Evolutionary conservation across 2,113 vertebrate species (phyloP).

Genomic region (Scalopus aquaticus): DNA sequence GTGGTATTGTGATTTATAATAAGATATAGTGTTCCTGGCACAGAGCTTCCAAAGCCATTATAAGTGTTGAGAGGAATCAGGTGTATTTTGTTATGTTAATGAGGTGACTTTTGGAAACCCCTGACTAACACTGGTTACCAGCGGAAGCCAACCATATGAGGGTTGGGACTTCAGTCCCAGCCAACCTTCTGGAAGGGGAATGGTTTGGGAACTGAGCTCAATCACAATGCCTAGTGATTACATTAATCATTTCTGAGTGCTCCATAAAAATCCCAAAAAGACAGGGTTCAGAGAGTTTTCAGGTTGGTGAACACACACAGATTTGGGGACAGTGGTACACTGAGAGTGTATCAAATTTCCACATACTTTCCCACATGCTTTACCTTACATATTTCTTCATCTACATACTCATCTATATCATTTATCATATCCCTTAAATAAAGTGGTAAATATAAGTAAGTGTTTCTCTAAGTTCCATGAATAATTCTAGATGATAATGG

Average conservation of each 20-base stretch:
- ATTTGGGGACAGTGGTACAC: not conserved
- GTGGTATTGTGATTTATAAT: not conserved
- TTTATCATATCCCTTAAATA: not conserved
- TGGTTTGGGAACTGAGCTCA: not conserved
- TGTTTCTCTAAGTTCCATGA: not conserved
- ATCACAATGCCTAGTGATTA: not conserved
- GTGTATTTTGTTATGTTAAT: constrained; percentile 1
- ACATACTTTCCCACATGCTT: not conserved
- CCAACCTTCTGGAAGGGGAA: not conserved
- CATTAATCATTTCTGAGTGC: not conserved
- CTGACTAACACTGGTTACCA: not conserved
- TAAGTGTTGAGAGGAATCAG: not conserved
- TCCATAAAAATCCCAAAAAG: not conserved
- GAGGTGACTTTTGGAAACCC: not conserved
- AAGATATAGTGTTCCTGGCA: not conserved
- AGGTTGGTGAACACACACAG: not conserved
- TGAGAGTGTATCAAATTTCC: not conserved
- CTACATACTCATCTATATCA: not conserved
- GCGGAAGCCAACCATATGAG: not conserved
- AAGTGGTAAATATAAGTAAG: not conserved
- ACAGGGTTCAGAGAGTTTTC: not conserved
- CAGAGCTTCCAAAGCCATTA: not conserved
- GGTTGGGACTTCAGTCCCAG: not conserved
- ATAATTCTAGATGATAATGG: not conserved
- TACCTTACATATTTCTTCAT: not conserved